These are phyloP conservation scores for Drosophila bipectinata DNA, from an alignment of 1,140 invertebrate genomes.

Conservation along the genomic window DNA sequence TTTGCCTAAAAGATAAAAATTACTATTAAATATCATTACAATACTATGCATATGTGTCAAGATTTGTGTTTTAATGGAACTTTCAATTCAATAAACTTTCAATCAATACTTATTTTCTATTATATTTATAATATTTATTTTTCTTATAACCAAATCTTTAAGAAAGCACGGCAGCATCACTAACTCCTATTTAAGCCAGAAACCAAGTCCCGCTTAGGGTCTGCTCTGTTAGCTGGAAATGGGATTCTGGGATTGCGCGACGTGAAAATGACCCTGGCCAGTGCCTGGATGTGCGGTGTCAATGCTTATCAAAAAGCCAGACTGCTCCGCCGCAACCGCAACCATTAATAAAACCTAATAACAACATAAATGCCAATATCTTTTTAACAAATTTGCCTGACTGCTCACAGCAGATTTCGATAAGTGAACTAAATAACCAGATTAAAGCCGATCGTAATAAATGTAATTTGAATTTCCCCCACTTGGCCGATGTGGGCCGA, in stretches of 20 bases:
- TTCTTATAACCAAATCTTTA: background rate
- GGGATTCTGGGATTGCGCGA: slow-evolving; percentile 44
- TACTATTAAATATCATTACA: too few relatives aligned
- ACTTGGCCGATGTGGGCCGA: slow-evolving; percentile 13
- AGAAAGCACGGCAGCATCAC: slow-evolving; percentile 32
- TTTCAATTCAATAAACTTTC: too few relatives aligned
- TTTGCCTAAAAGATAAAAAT: too few relatives aligned
- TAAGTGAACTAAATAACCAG: slow-evolving; percentile 76
- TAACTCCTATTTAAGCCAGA: slow-evolving; percentile 40
- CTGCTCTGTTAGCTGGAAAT: slow-evolving; percentile 58
- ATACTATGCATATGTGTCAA: too few relatives aligned
- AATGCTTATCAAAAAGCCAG: slow-evolving; percentile 57
- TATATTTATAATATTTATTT: too few relatives aligned
- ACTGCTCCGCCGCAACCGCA: slow-evolving; percentile 40
- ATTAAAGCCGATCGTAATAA: slow-evolving; percentile 69
- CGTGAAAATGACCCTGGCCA: slow-evolving; percentile 53
- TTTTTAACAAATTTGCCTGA: slow-evolving; percentile 55
- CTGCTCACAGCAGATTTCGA: slow-evolving; percentile 53
- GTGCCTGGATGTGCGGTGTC: slow-evolving; percentile 44
- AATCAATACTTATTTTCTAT: too few relatives aligned
- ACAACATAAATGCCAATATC: slow-evolving; percentile 75
- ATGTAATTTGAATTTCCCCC: slow-evolving; percentile 75
- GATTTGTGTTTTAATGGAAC: too few relatives aligned
- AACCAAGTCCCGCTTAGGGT: slow-evolving; percentile 1
- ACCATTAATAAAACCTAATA: slow-evolving; percentile 78